These are phyloP conservation scores for Malurus splendens DNA, from an alignment of 2,797 vertebrate species.

Conservation along the genomic window DNA sequence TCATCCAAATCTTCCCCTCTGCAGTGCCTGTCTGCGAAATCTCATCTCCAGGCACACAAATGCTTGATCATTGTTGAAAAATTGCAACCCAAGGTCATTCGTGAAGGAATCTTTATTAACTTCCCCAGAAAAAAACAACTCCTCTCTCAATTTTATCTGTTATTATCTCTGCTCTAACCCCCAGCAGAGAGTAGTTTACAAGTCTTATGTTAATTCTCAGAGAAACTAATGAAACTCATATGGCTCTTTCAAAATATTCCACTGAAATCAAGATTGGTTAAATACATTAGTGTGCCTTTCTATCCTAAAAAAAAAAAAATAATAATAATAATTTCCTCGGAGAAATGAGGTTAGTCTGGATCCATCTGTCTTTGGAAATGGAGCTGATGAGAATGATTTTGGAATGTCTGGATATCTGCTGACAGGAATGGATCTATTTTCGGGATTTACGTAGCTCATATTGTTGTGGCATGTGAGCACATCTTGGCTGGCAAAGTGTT, in stretches of 20 bases:
- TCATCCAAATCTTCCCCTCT: neutral
- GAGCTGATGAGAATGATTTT: constrained; percentile 48
- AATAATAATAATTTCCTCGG: neutral
- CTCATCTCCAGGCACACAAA: neutral
- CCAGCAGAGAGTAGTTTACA: neutral
- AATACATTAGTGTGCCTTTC: neutral
- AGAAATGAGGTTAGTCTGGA: constrained; percentile 46
- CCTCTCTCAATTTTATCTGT: neutral
- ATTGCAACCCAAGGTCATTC: neutral
- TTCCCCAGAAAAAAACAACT: neutral
- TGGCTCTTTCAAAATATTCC: neutral
- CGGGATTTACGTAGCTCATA: constrained; percentile 1
- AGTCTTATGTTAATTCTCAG: neutral
- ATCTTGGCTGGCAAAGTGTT: neutral
- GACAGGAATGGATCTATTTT: constrained; percentile 53
- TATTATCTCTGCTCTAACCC: neutral
- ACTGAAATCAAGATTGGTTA: constrained; percentile 1
- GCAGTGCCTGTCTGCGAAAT: neutral
- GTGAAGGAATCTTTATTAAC: neutral
- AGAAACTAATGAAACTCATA: constrained; percentile 9
- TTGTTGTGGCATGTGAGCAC: constrained; percentile 15
- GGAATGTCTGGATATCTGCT: constrained; percentile 39
- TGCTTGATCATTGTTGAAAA: neutral
- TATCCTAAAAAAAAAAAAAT: neutral
- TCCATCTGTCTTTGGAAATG: constrained; percentile 45